These are phyloP conservation scores for Falco berigora DNA, from an alignment of 2,797 vertebrate species.

Conservation along the genomic window DNA sequence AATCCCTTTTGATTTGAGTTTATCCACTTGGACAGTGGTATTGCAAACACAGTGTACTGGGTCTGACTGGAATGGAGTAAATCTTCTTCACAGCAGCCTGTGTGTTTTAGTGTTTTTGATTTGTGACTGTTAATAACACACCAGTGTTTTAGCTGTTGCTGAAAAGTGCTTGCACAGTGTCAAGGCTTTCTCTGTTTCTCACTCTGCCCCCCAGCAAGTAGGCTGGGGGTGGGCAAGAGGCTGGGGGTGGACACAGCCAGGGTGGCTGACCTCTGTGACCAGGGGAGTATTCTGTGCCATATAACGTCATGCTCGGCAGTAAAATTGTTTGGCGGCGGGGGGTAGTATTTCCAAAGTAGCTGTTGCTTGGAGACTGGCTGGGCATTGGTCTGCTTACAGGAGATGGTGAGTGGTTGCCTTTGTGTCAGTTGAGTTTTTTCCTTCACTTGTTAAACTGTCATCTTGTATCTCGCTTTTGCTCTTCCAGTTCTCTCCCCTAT, in stretches of 20 bases:
- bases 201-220: not conserved
- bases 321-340: not conserved
- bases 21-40: not conserved
- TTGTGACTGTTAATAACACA: not conserved
- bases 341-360: not conserved
- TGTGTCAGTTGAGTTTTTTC: not conserved
- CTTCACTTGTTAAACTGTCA: not conserved
- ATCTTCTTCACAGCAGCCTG: not conserved
- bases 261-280: not conserved
- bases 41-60: not conserved
- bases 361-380: not conserved
- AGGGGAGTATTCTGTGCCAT: not conserved
- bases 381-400: rapidly evolving
- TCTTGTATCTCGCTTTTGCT: not conserved
- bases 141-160: not conserved
- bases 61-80: not conserved
- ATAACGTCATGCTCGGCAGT: not conserved
- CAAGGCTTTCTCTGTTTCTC: not conserved
- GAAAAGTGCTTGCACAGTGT: not conserved
- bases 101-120: not conserved
- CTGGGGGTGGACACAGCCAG: not conserved
- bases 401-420: not conserved
- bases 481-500: rapidly evolving
- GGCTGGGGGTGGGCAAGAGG: not conserved
- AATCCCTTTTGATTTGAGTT: not conserved